Evolutionary conservation across 2,797 vertebrate genomes (phyloP).

Genomic region (Parauchenoglanis ngamensis): DNA sequence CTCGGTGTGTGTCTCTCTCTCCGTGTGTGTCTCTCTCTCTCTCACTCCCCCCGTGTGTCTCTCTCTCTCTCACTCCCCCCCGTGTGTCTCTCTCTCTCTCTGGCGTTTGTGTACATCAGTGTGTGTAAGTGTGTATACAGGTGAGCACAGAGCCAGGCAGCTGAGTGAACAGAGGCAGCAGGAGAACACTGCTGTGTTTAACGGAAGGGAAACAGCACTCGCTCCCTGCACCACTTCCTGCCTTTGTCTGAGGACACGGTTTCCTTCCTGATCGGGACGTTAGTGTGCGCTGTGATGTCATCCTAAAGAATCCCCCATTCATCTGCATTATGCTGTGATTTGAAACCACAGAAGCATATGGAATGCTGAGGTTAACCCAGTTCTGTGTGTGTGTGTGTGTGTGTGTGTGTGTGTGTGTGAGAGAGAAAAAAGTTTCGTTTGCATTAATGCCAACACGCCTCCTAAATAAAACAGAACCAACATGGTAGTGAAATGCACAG

Average conservation of each 20-base stretch:
- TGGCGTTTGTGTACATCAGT: too few species aligned
- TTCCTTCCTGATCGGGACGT: conserved; percentile 56
- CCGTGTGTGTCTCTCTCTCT: too few species aligned
- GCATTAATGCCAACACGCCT: background rate
- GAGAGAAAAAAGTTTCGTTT: background rate
- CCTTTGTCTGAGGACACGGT: conserved; percentile 57
- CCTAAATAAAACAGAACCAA: background rate
- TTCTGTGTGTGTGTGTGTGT: background rate
- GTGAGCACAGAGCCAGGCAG: background rate
- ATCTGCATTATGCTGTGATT: conserved; percentile 6
- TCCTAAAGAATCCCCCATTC: conserved; percentile 34
- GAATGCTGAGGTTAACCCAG: background rate
- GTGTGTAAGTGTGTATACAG: background rate
- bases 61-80: fast-evolving
- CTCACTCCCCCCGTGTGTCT: too few species aligned
- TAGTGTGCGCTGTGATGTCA: conserved; percentile 44
- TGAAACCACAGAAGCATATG: conserved; percentile 2
- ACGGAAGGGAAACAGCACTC: conserved; percentile 41
- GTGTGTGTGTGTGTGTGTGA: background rate
- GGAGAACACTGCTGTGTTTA: conserved; percentile 41
- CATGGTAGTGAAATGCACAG: background rate
- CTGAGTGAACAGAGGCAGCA: conserved; percentile 20
- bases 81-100: too few species aligned
- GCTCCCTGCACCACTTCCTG: conserved; percentile 52
- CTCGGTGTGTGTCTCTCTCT: too few species aligned